Conservation (phyloP, 2,888 invertebrate species). For the Pseudococcus jackbeardsleyi region DNA sequence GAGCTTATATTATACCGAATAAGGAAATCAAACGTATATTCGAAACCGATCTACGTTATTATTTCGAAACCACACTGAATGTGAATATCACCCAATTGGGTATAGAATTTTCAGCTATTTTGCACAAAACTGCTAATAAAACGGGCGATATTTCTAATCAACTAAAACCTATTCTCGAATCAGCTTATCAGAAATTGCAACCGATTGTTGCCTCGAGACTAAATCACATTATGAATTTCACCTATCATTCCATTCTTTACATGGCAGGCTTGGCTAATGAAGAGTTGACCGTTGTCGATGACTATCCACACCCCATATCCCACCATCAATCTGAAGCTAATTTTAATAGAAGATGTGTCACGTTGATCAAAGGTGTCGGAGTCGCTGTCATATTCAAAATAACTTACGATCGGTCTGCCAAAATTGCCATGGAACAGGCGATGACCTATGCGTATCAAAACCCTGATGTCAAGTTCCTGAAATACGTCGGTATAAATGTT, state of each 20-base stretch:
- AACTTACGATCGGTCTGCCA: not conserved
- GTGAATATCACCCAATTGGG: not conserved
- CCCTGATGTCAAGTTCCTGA: not conserved
- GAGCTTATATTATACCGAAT: not conserved
- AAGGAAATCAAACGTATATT: not conserved
- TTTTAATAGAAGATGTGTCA: not conserved
- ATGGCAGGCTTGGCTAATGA: not conserved
- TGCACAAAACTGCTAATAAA: not conserved
- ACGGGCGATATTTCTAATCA: not conserved
- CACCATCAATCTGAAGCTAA: not conserved
- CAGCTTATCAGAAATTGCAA: not conserved
- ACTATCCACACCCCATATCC: not conserved
- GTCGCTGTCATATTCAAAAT: slow-evolving; percentile 21
- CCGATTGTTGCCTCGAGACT: not conserved
- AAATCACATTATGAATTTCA: not conserved
- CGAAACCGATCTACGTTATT: not conserved
- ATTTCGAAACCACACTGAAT: not conserved
- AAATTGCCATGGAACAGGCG: not conserved
- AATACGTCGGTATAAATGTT: not conserved
- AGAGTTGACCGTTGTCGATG: not conserved
- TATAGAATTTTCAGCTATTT: not conserved
- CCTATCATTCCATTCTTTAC: not conserved
- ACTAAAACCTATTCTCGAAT: not conserved
- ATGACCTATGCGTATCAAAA: not conserved
- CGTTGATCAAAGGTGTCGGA: not conserved